Evolutionary conservation across 2,113 vertebrate species (phyloP), one percentile per base, ranked within the genome.

Genomic region (Cranoglanis bouderius): DNA sequence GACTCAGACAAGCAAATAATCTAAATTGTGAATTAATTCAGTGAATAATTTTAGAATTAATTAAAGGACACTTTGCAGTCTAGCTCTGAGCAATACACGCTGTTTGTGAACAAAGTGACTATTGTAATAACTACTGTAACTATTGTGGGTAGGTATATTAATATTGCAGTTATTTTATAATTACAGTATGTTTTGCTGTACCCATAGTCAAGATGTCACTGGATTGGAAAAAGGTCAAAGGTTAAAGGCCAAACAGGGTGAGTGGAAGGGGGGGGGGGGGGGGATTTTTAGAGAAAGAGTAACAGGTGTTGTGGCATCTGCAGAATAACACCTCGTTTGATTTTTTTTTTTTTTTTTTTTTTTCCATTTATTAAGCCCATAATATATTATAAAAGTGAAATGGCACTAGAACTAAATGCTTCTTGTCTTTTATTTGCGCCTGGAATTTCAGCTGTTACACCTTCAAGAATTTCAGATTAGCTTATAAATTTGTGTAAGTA

Each of bases 91-190:
- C 84, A 87, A 88, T 72, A 89, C 40, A 81, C 46, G 2, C 84
- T 87, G 91, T 93, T 92, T 91, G 92, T 94, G 86, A 94, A 94
- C 93, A 91, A 91, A 92, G 91, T 92, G 87, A 91, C 93, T 93
- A 92, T 86, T 93, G 93, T 94, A 90, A 92, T 94, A 91, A 94
- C 84, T 94, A 91, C 94, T 93, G 92, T 94, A 93, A 94, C 92
- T 93, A 90, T 92, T 92, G 92, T 91, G 90, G 86, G 77, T 90
- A 88, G 88, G 21, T 90, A 84, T 90, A 86, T 75, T 90, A 43
- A 89, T 91, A 86, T 89, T 86, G 43, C 77, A 74, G 92, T 92
- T 94, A 65, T 94, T 94, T 94, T 94, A 93, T 94, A 93, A 94
- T 89, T 51, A 70, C 87, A 91, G 90, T 92, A 92, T 93, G 91